phyloP scores from a whole-genome alignment of 2,113 vertebrate genomes.

The Channa argus region DNA sequence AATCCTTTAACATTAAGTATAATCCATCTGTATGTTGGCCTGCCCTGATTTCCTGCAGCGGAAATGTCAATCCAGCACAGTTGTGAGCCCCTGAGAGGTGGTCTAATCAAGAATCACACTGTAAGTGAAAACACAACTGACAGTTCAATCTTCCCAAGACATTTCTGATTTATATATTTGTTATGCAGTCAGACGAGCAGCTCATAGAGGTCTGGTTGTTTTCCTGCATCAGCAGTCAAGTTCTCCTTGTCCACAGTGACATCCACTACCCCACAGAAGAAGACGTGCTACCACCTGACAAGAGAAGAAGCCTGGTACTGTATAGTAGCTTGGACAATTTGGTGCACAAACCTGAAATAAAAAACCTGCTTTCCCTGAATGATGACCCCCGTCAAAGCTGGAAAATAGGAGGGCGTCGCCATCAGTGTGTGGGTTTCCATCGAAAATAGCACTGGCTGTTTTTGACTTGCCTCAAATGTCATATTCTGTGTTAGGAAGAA shows the following conservation, averaged over 20 bases:
- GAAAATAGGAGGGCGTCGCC: constrained; percentile 21
- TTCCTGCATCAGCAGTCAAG: constrained; percentile 8
- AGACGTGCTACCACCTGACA: background rate
- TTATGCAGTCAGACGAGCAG: background rate
- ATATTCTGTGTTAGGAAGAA: constrained; percentile 13
- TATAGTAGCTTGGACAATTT: background rate
- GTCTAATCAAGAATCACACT: too few relatives aligned
- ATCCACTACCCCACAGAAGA: constrained; percentile 27
- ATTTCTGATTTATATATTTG: background rate
- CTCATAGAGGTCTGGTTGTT: constrained; percentile 11
- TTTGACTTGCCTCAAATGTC: constrained; percentile 11
- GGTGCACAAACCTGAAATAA: constrained; percentile 4
- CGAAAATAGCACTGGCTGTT: constrained; percentile 15
- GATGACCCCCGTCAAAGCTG: constrained; percentile 10
- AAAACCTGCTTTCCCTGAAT: background rate
- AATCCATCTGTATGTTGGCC: too few relatives aligned
- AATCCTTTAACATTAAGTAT: too few relatives aligned
- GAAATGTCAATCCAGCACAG: too few relatives aligned
- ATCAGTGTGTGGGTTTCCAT: constrained; percentile 5
- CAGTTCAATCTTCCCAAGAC: too few relatives aligned
- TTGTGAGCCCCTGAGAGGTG: too few relatives aligned
- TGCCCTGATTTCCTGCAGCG: too few relatives aligned
- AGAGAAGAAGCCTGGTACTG: background rate
- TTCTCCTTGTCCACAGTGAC: constrained; percentile 18
- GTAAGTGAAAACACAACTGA: too few relatives aligned